These are phyloP conservation scores for Centroberyx gerrardi DNA, from an alignment of 2,797 vertebrate species.

Conservation along the genomic window DNA sequence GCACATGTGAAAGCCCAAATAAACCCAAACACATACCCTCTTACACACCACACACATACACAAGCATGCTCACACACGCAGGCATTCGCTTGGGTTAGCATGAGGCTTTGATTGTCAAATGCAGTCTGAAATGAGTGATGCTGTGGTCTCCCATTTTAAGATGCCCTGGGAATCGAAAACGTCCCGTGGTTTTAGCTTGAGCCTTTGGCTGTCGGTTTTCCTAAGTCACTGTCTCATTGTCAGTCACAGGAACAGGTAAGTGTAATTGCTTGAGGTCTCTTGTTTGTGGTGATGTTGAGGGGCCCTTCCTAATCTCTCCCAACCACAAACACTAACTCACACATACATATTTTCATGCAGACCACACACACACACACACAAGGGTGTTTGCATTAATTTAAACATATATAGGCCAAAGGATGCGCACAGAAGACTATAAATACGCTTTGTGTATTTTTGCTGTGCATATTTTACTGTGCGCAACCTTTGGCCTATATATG, in stretches of 20 bases:
- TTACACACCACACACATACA: constrained; percentile 26
- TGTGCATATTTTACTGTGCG: no score
- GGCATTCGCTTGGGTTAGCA: constrained; percentile 3
- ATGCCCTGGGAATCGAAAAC: constrained; percentile 32
- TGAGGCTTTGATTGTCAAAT: constrained; percentile 34
- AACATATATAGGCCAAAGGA: no score
- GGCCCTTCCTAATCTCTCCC: background rate
- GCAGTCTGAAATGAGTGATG: constrained; percentile 27
- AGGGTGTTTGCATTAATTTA: constrained; percentile 4
- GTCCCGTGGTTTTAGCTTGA: constrained; percentile 18
- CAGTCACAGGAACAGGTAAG: constrained; percentile 22
- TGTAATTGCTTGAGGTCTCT: background rate
- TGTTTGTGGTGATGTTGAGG: background rate
- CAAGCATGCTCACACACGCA: constrained; percentile 37
- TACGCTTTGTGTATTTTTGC: no score
- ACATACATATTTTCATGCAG: background rate
- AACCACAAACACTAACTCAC: background rate
- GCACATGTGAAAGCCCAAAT: constrained; percentile 32
- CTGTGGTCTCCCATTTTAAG: constrained; percentile 5
- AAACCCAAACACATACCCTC: background rate
- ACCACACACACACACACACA: background rate
- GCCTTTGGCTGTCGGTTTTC: constrained; percentile 2
- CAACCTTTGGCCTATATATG: no score
- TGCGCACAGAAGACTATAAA: no score
- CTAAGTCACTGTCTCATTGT: constrained; percentile 8